Conservation (phyloP, 2,888 invertebrate genomes). For the Nematopogon swammerdamellus region DNA sequence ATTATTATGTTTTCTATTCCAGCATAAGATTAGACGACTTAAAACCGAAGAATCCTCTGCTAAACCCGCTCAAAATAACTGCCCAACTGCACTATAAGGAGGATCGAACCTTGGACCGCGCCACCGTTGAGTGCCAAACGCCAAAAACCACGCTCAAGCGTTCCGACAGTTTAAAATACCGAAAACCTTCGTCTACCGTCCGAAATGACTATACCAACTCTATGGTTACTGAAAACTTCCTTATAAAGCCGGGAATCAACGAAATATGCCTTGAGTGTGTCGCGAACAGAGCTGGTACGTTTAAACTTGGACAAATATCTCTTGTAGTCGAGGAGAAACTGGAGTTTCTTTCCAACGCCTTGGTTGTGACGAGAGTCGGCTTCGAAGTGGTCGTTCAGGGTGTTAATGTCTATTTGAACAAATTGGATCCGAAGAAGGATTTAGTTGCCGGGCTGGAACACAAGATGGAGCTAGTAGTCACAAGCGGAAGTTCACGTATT, state of each 20-base stretch:
- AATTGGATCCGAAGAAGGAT: conserved; percentile 60
- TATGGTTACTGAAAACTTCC: conserved; percentile 48
- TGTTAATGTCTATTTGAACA: conserved; percentile 45
- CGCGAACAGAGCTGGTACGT: conserved; percentile 65
- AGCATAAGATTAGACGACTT: conserved; percentile 59
- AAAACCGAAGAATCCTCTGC: conserved; percentile 57
- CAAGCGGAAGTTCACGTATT: conserved; percentile 75
- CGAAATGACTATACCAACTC: conserved; percentile 64
- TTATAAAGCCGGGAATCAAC: conserved; percentile 64
- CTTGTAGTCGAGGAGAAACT: conserved; percentile 62
- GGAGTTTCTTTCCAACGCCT: conserved; percentile 66
- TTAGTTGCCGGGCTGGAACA: conserved; percentile 81
- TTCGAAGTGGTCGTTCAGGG: conserved; percentile 55
- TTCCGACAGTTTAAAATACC: conserved; percentile 68
- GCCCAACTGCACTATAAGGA: conserved; percentile 77
- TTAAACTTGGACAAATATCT: conserved; percentile 68
- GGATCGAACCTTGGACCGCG: conserved; percentile 73
- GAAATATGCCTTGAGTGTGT: conserved; percentile 57
- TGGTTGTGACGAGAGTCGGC: conserved; percentile 53
- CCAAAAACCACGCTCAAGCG: conserved; percentile 62
- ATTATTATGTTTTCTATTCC: conserved; percentile 18
- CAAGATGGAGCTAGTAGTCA: conserved; percentile 68
- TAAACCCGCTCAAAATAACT: conserved; percentile 62
- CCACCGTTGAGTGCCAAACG: conserved; percentile 69
- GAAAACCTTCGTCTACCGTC: conserved; percentile 63